Percentiles rank a stretch among this genome's conserved stretches.
phyloP scores from a whole-genome alignment of 2,797 vertebrate genomes.

The Remorina albescens region DNA sequence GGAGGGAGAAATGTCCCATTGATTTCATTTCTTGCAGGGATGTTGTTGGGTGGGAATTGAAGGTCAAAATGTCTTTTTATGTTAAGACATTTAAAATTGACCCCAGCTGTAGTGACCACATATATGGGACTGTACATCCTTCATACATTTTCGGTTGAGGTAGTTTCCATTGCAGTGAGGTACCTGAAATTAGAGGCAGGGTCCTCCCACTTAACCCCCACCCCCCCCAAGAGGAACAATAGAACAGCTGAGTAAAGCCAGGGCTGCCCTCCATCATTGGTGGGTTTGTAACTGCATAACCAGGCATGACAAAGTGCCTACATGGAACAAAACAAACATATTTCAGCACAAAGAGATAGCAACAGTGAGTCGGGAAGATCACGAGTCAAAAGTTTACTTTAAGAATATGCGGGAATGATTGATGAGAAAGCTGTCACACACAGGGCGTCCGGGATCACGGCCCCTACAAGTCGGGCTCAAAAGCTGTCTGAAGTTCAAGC shows the following conservation, averaged over 20 bases:
- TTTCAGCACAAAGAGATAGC: constrained; percentile 71
- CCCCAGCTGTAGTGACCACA: constrained; percentile 20
- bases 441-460: constrained; percentile 68
- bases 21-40: constrained; percentile 54
- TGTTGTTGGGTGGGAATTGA: constrained; percentile 51
- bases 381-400: constrained; percentile 76
- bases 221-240: constrained; percentile 69
- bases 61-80: constrained; percentile 40
- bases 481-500: constrained; percentile 48
- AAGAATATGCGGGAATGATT: constrained; percentile 74
- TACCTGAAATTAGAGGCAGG: constrained; percentile 69
- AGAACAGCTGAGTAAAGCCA: constrained; percentile 71
- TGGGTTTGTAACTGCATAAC: constrained; percentile 53
- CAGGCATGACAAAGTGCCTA: constrained; percentile 70
- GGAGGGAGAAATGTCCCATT: constrained; percentile 58
- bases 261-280: constrained; percentile 45
- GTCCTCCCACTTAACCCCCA: constrained; percentile 59
- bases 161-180: constrained; percentile 44
- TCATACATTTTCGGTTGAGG: constrained; percentile 14
- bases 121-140: background rate
- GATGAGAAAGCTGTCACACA: constrained; percentile 76
- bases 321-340: constrained; percentile 75
- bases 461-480: constrained; percentile 57
- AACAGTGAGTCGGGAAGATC: constrained; percentile 54
- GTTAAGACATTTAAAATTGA: constrained; percentile 26